phyloP scores from a whole-genome alignment of 2,888 invertebrate species.

The Argyra leucocephala region DNA sequence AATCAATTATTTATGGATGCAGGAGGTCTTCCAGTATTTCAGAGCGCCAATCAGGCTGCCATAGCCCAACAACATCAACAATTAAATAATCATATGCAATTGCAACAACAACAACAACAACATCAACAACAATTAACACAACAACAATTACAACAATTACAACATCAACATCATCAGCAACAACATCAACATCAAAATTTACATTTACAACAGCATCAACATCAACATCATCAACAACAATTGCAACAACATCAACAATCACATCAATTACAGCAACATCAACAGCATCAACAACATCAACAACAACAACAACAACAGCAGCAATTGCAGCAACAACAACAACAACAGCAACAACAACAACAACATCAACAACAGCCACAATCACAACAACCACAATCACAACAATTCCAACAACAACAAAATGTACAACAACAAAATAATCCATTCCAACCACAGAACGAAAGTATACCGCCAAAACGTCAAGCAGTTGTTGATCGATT shows the following conservation, averaged over 20 bases:
- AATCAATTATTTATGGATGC: constrained; percentile 44
- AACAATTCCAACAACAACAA: constrained; percentile 30
- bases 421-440: constrained; percentile 28
- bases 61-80: constrained; percentile 39
- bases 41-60: constrained; percentile 46
- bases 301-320: constrained; percentile 34
- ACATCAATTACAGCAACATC: constrained; percentile 27
- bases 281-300: constrained; percentile 34
- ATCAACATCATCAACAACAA: constrained; percentile 31
- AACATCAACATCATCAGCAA: constrained; percentile 32
- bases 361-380: constrained; percentile 29
- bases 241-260: constrained; percentile 31
- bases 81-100: constrained; percentile 30
- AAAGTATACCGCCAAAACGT: constrained; percentile 65
- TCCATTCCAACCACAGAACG: constrained; percentile 32
- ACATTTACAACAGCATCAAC: constrained; percentile 26
- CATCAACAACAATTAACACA: constrained; percentile 50
- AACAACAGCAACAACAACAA: constrained; percentile 29
- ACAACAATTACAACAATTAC: constrained; percentile 46
- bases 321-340: constrained; percentile 24
- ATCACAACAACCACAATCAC: constrained; percentile 26
- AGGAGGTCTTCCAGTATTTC: constrained; percentile 45
- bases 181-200: constrained; percentile 28
- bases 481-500: constrained; percentile 81
- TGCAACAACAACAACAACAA: constrained; percentile 35